Evolutionary conservation across 2,888 invertebrate genomes (phyloP).

Genomic region (Amphipoea lucens): DNA sequence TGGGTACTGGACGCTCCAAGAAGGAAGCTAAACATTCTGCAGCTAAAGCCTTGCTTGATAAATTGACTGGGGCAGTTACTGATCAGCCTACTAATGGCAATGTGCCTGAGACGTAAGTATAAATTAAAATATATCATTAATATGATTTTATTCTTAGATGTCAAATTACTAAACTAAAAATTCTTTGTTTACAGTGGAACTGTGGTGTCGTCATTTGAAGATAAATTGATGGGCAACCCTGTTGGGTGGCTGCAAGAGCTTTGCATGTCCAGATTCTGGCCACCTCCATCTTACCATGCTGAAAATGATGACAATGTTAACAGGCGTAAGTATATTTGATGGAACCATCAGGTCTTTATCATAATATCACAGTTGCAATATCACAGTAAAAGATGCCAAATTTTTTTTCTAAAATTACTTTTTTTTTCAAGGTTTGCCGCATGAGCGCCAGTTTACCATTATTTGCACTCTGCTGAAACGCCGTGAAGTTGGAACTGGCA

Average conservation of each 20-base stretch:
- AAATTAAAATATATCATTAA: neutral
- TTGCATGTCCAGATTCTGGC: conserved; percentile 98
- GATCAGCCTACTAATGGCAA: conserved; percentile 90
- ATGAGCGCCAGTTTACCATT: conserved; percentile 98
- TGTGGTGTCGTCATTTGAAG: conserved; percentile 92
- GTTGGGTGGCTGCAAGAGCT: conserved; percentile 98
- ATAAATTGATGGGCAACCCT: conserved; percentile 97
- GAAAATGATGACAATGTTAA: conserved; percentile 93
- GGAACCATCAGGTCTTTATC: neutral
- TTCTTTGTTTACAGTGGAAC: conserved; percentile 79
- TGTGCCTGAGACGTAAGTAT: conserved; percentile 85
- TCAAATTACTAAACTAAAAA: neutral
- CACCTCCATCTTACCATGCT: conserved; percentile 98
- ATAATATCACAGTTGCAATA: conserved; percentile 4
- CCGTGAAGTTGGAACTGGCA: conserved; percentile 96
- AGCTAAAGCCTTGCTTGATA: conserved; percentile 96
- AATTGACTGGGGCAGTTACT: conserved; percentile 93
- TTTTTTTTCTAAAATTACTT: neutral
- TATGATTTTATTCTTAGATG: neutral
- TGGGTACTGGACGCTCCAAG: conserved; percentile 98
- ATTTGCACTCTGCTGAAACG: conserved; percentile 96
- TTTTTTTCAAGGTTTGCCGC: conserved; percentile 92
- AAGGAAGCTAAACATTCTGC: conserved; percentile 99
- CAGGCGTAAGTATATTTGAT: conserved; percentile 81
- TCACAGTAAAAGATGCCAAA: neutral